Base-by-base conservation (phyloP, 2,888 invertebrate genomes). In the Apantesis nais region DNA sequence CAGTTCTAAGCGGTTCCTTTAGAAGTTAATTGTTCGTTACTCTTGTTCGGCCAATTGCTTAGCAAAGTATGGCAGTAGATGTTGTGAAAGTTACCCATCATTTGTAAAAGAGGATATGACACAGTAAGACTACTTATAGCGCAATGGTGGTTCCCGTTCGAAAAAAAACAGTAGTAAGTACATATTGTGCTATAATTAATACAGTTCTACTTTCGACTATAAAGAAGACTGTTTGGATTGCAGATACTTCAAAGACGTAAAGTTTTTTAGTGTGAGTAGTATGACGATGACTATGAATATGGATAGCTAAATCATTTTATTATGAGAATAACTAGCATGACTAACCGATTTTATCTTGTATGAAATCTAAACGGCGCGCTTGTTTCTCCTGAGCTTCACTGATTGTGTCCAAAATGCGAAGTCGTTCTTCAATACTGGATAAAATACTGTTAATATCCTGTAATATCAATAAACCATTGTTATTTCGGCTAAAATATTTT, bases 31-130 rank as follows among this genome's bases (percentile, higher is more conserved):
- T 88, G 74, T 74, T 82, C 86, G 84, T 83, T 84, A 88, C 84
- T 90, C 87, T 86, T 89, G 87, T 91, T 90, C 86, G 89, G 87
- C 87, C 89, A 93, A 93, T 93, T 93, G 89, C 78, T 72, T 34
- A 78, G 83, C 83, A 85, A 86, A 85, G 85, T 80, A 83, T 80
- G 78, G 82, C 75, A 85, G 78, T 82, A 84, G 69, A 82, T 86
- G 85, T 93, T 93, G 90, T 92, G 90, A 92, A 93, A 93, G 89
- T 88, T 85, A 86, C 83, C 85, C 78, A 83, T 81, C 83, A 83
- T 81, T 85, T 81, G 83, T 91, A 90, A 93, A 93, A 91, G 92
- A 92, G 93, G 93, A 93, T 91, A 92, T 93, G 93, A 93, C 93
- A 92, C 86, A 92, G 87, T 89, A 88, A 83, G 83, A 80, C 80